These are phyloP conservation scores for Callaeas wilsoni DNA, from an alignment of 2,113 vertebrate species.

Conservation along the genomic window DNA sequence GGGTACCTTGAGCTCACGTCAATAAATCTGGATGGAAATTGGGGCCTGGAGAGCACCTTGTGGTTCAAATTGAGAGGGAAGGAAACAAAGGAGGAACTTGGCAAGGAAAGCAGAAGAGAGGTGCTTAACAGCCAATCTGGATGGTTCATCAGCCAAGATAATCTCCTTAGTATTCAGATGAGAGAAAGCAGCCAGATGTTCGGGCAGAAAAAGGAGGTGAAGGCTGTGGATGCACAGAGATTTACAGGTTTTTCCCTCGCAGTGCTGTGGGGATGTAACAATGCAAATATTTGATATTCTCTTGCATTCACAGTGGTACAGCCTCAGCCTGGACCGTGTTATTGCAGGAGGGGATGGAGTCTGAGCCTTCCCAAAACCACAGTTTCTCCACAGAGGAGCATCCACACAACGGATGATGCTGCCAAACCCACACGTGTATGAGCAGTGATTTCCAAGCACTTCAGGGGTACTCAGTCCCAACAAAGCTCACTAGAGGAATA, in stretches of 20 bases:
- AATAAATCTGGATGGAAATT: not conserved
- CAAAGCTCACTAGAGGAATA: not conserved
- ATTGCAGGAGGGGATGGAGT: not conserved
- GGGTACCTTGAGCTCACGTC: not conserved
- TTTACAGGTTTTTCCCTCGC: not conserved
- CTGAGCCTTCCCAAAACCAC: not conserved
- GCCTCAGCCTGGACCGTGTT: not conserved
- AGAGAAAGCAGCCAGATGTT: constrained; percentile 12
- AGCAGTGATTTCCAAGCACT: not conserved
- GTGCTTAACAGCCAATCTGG: not conserved
- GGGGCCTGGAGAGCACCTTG: not conserved
- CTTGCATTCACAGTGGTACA: not conserved
- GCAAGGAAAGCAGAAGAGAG: not conserved
- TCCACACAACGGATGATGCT: not conserved
- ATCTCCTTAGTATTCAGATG: constrained; percentile 12
- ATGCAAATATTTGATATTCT: not conserved
- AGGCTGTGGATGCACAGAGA: not conserved
- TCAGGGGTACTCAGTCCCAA: not conserved
- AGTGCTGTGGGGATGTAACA: not conserved
- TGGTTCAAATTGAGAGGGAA: not conserved
- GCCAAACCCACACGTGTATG: not conserved
- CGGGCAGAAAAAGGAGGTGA: not conserved
- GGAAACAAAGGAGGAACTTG: not conserved
- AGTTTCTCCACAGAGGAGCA: not conserved
- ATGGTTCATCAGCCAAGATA: not conserved